Conservation (phyloP, 1,140 invertebrate genomes). For the Bombus picipes region DNA sequence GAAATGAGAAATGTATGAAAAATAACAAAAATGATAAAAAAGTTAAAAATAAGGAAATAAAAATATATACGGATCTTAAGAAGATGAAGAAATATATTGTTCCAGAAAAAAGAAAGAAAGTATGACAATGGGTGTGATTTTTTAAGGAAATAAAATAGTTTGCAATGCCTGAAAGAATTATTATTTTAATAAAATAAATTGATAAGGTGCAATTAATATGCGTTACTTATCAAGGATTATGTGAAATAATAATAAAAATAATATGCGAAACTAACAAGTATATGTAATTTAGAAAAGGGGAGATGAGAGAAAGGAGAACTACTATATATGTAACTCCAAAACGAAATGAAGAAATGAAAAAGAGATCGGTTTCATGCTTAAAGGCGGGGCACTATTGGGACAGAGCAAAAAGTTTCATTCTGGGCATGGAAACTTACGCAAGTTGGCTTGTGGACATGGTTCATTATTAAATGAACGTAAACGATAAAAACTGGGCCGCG, state of each 20-base stretch:
- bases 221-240: neutral
- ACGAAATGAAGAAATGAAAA: neutral
- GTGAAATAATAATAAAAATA: neutral
- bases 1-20: neutral
- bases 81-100: neutral
- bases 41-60: neutral
- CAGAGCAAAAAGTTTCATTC: neutral
- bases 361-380: too few relatives aligned
- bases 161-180: neutral
- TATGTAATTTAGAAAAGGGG: neutral
- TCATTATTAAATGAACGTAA: conserved; percentile 32
- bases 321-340: neutral
- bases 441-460: conserved; percentile 3
- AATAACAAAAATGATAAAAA: neutral
- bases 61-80: neutral
- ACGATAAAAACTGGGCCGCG: conserved; percentile 24
- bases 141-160: too few relatives aligned
- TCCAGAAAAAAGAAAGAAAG: neutral
- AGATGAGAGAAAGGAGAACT: neutral
- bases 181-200: neutral
- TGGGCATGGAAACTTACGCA: neutral
- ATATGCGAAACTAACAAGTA: neutral
- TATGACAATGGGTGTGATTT: too few relatives aligned
- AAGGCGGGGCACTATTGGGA: neutral
- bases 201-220: neutral